Base-by-base conservation (phyloP, 64 coral and sea anemone species). In the Actinia tenebrosa region DNA sequence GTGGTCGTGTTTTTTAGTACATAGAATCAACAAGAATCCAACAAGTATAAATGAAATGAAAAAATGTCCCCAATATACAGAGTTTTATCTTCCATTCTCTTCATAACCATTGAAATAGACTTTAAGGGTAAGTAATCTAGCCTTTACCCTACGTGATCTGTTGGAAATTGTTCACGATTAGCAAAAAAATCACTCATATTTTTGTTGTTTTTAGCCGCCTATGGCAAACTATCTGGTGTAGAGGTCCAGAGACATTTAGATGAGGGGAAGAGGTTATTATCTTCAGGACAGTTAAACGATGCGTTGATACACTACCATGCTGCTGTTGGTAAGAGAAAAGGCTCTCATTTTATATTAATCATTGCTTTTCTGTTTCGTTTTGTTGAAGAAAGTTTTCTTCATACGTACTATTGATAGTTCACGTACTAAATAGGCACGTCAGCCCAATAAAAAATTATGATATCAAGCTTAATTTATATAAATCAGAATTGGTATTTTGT, bases 271-370 rank as follows among this genome's bases (percentile, higher is more conserved):
- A 89, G 88, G 79, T 90, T 99, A 27, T 64, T 99, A 16, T 86
- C 97, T 45, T 77, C 85, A 23, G 97, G 97, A 89, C 97, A 99
- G 54, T 64, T 99, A 59, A 93, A 83, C 20, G 97, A 99, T 95
- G 97, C 97, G 1, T 80, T 99, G 23, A 61, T 71, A 19, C 97
- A 99, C 88, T 99, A 99, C 87, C 97, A 99, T 84, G 97, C 97
- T 55, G 97, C 97, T 20, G 97, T 99, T 61, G 97, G 97, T 99
- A 66, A 94, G 95, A 91, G 71, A 9, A 86, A 75, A 30, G 8
- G 26, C 10, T 42, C 42, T 75, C 8, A 75, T 75, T 75, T 37
- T 30, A 75, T 75, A 10, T 42, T 42, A 15, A 75, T 13, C 1
- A 11, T 30, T 37, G 30, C 30, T 3, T 20, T 23, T 13, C 20